Evolutionary conservation across 2,113 vertebrate species (phyloP).

Genomic region (Neodon shergylaensis): DNA sequence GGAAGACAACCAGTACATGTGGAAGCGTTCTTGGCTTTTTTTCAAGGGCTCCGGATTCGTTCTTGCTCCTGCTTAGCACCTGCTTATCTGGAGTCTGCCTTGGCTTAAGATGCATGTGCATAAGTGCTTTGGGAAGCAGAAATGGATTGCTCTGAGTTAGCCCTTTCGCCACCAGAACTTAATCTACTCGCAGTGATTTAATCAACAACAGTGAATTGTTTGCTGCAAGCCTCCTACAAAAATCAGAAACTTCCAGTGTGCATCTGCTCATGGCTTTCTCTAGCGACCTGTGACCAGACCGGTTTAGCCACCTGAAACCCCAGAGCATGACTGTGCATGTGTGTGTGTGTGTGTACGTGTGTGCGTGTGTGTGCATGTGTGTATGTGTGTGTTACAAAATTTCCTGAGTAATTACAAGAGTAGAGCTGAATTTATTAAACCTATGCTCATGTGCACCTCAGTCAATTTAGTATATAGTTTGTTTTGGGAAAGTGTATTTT

Average conservation of each 20-base stretch:
- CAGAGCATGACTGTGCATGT: background rate
- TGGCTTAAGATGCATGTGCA: background rate
- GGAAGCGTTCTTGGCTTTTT: background rate
- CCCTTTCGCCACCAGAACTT: conserved; percentile 14
- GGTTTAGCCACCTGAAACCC: background rate
- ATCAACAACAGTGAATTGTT: conserved; percentile 52
- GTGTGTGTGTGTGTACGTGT: background rate
- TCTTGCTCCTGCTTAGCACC: background rate
- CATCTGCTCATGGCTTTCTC: background rate
- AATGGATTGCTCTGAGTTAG: conserved; percentile 26
- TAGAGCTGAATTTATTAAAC: background rate
- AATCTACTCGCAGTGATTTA: conserved; percentile 58
- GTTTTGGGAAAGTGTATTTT: conserved; percentile 1
- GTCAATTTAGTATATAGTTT: background rate
- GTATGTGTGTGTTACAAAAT: background rate
- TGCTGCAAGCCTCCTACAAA: conserved; percentile 55
- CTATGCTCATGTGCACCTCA: background rate
- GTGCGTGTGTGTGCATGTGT: background rate
- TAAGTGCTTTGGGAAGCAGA: conserved; percentile 36
- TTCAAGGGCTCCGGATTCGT: background rate
- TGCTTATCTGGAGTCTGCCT: conserved; percentile 20
- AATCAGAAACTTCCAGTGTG: conserved; percentile 53
- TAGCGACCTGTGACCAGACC: conserved; percentile 19
- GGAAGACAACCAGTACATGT: background rate
- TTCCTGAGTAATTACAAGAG: background rate